These are phyloP conservation scores for Danionella dracula DNA, from an alignment of 2,797 vertebrate species.

Conservation along the genomic window DNA sequence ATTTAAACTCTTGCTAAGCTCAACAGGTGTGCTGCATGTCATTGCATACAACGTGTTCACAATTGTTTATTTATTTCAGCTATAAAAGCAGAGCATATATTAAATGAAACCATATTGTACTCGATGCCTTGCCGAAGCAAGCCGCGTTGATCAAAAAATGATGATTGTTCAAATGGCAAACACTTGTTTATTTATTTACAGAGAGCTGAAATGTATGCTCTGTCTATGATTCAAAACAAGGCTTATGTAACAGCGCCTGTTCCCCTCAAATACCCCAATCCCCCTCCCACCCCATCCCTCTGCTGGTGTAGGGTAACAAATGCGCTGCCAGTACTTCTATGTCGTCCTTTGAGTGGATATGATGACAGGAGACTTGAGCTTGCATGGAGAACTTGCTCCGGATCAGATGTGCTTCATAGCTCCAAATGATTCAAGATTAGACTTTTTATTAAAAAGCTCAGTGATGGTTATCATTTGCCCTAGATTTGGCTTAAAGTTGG, in stretches of 20 bases:
- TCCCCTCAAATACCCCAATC: slow-evolving; percentile 8
- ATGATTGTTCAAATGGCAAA: neutral
- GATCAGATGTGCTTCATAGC: neutral
- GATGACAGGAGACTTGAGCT: slow-evolving; percentile 7
- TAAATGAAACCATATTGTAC: too few species aligned
- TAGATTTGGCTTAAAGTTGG: neutral
- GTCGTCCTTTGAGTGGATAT: neutral
- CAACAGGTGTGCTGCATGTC: too few species aligned
- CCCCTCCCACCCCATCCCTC: slow-evolving; percentile 4
- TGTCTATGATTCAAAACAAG: slow-evolving; percentile 26
- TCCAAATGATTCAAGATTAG: neutral
- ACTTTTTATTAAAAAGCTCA: neutral
- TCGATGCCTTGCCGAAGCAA: neutral
- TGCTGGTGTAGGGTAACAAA: slow-evolving; percentile 28
- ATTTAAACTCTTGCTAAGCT: too few species aligned
- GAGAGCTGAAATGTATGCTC: slow-evolving; percentile 13
- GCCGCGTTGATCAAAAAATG: neutral
- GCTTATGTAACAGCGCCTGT: slow-evolving; percentile 46
- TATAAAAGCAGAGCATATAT: too few species aligned
- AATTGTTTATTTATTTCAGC: too few species aligned
- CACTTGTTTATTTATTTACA: slow-evolving; percentile 13
- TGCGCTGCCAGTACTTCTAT: neutral
- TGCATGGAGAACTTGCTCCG: neutral
- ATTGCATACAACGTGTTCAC: too few species aligned
- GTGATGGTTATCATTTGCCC: neutral